phyloP scores from a whole-genome alignment of 2,888 invertebrate genomes.

The Cantharis nigra region DNA sequence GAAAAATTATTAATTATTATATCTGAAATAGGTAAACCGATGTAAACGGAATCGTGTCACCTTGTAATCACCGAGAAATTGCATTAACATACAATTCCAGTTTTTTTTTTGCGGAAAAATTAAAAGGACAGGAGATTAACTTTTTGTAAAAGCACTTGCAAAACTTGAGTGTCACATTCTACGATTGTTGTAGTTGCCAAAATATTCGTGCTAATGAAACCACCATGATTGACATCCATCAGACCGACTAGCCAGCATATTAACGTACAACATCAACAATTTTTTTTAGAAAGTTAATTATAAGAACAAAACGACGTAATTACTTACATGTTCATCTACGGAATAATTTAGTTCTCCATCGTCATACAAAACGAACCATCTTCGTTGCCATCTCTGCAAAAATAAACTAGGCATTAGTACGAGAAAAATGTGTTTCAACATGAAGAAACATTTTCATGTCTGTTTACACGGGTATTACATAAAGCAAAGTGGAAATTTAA shows the following conservation, averaged over 20 bases:
- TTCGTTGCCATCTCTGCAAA: constrained; percentile 96
- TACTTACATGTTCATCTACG: constrained; percentile 96
- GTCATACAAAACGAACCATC: constrained; percentile 97
- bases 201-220: neutral
- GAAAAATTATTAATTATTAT: neutral
- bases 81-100: no score
- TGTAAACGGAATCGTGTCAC: neutral
- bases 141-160: neutral
- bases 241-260: neutral
- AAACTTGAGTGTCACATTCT: neutral
- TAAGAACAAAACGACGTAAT: neutral
- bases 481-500: neutral
- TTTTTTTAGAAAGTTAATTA: neutral
- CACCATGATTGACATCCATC: neutral
- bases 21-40: neutral
- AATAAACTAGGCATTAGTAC: constrained; percentile 31
- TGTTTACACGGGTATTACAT: neutral
- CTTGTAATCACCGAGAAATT: neutral
- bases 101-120: neutral
- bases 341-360: constrained; percentile 97
- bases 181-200: neutral
- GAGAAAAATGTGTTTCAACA: neutral
- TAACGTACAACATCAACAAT: neutral
- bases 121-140: neutral
- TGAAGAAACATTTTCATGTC: neutral